Conservation (phyloP, 2,888 invertebrate species). For the Ophioninae sp. region DNA sequence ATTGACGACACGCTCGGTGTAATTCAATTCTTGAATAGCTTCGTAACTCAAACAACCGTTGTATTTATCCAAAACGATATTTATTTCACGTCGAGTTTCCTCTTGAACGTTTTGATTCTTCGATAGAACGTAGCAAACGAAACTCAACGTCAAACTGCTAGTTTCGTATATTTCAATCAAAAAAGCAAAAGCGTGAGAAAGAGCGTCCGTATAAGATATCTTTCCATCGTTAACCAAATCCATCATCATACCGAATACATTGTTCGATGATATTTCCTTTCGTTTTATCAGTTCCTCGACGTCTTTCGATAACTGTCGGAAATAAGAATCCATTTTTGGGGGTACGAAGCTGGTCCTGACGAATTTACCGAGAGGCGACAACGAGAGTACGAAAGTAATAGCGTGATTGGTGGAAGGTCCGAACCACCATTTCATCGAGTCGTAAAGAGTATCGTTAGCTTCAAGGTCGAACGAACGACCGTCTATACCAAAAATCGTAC, state of each 20-base stretch:
- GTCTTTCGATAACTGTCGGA: constrained; percentile 60
- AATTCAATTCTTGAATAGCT: constrained; percentile 80
- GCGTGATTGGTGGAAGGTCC: constrained; percentile 50
- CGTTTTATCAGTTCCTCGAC: constrained; percentile 58
- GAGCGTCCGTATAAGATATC: constrained; percentile 72
- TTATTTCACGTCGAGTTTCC: constrained; percentile 80
- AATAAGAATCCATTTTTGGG: constrained; percentile 57
- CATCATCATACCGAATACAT: constrained; percentile 81
- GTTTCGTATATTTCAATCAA: constrained; percentile 83
- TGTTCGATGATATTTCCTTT: constrained; percentile 67
- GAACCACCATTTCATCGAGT: constrained; percentile 52
- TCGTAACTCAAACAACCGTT: constrained; percentile 80
- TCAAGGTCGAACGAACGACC: constrained; percentile 36
- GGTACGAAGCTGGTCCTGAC: constrained; percentile 55
- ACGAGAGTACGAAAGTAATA: constrained; percentile 24
- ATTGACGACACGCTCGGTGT: constrained; percentile 81
- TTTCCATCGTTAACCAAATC: constrained; percentile 64
- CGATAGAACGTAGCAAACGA: constrained; percentile 80
- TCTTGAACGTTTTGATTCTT: constrained; percentile 80
- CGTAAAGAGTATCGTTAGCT: constrained; percentile 17
- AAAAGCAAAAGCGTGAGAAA: constrained; percentile 81
- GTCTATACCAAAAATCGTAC: constrained; percentile 46
- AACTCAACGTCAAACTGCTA: constrained; percentile 81
- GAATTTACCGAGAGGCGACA: constrained; percentile 37
- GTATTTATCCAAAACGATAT: constrained; percentile 71